Evolutionary conservation across 2,113 vertebrate species (phyloP), one percentile per base, ranked within the genome.

Genomic region (Oryzias melastigma): DNA sequence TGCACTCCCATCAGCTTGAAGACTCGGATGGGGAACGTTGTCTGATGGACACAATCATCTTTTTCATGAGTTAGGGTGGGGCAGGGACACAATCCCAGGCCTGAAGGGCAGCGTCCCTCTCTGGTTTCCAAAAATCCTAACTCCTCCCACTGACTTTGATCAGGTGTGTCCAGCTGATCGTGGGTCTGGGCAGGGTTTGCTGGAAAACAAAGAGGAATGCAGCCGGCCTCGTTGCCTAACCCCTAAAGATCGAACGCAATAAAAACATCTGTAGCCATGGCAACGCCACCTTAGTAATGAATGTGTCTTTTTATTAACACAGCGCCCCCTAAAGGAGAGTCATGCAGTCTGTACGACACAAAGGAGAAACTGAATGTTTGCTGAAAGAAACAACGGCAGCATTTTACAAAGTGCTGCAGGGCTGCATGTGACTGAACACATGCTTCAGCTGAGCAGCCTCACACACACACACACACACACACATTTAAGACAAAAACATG

Each of bases 1-100:
- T 93, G 85, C 55, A 93, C 92, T 2, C 92, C 92, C 71, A 94
- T 24, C 46, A 94, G 78, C 65, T 90, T 92, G 76, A 94, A 93
- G 43, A 93, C 92, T 29, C 93, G 82, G 4, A 94, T 78, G 0
- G 93, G 93, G 52, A 93, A 93, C 1, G 92, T 93, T 0, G 92
- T 91, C 93, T 94, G 41, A 69, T 5, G 15, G 45, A 67, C 8
- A 73, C n/a, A 46, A 55, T 48, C n/a, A 45, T 13, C 14, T 17
- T 27, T 51, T 14, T 24, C 5, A 7, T 35, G 29, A 35, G 29
- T 35, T 10, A 35, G 29, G 29, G 29, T 10, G 29, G 29, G 29
- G 29, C 29, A 10, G 29, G 29, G 29, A 10, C 6, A 10, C 29
- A 10, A 10, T 35, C 29, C 29, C 8, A 35, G 7, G 29, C 29